Evolutionary conservation across 2,888 invertebrate genomes (phyloP).

Genomic region (Dryadula phaetusa): DNA sequence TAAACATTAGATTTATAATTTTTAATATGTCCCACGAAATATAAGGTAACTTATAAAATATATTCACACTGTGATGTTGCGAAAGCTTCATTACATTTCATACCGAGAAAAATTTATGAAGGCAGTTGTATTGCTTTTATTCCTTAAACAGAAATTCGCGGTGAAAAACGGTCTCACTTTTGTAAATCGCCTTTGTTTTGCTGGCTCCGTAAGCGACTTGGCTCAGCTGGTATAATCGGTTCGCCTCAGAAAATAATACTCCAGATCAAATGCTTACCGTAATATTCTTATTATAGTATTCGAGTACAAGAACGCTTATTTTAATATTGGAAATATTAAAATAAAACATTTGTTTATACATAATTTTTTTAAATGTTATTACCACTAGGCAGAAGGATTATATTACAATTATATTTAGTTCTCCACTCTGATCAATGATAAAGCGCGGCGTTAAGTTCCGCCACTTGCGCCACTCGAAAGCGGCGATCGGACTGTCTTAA

Average conservation of each 20-base stretch:
- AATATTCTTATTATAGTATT: not conserved
- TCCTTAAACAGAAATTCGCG: conserved; percentile 41
- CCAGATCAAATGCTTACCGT: not conserved
- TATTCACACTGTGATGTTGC: conserved; percentile 4
- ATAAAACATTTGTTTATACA: too few species aligned
- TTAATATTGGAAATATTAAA: too few species aligned
- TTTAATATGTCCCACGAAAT: conserved; percentile 10
- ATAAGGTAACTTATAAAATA: not conserved
- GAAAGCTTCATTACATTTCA: conserved; percentile 23
- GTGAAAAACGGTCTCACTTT: conserved; percentile 50
- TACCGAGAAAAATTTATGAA: conserved; percentile 27
- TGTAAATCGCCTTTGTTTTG: conserved; percentile 51
- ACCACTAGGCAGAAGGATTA: too few species aligned
- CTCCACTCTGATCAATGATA: too few species aligned
- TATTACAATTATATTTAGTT: too few species aligned
- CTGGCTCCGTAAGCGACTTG: conserved; percentile 29
- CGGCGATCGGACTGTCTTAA: too few species aligned
- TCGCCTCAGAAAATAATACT: not conserved
- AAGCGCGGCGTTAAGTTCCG: too few species aligned
- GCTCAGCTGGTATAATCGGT: conserved; percentile 30
- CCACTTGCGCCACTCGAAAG: too few species aligned
- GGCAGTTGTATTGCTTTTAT: conserved; percentile 33
- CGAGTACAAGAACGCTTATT: not conserved
- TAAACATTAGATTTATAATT: too few species aligned
- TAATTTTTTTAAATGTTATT: too few species aligned